phyloP scores from a whole-genome alignment of 37 sponge, comb jelly and placozoan species.

The Mnemiopsis leidyi region DNA sequence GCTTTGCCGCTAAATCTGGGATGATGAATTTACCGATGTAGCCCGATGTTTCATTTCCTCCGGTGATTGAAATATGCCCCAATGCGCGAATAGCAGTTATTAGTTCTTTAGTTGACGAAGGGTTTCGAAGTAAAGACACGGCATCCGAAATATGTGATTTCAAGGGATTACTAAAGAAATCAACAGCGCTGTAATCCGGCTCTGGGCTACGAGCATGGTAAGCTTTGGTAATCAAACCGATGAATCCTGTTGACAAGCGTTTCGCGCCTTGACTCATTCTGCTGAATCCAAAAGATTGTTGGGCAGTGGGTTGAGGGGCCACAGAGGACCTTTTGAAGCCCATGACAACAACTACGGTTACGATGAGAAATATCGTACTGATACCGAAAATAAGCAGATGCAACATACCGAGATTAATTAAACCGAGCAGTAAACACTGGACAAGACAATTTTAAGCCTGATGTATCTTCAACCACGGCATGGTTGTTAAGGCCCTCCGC shows the following conservation, averaged over 20 bases:
- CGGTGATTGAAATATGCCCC: slow-evolving; percentile 51
- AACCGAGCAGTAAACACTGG: neutral
- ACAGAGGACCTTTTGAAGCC: neutral
- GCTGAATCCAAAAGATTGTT: neutral
- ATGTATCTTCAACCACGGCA: neutral
- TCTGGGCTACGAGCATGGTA: neutral
- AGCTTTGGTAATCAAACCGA: slow-evolving; percentile 40
- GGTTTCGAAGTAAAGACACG: neutral
- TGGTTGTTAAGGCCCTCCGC: slow-evolving; percentile 44
- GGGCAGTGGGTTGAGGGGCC: neutral
- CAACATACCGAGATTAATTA: neutral
- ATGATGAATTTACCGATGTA: slow-evolving; percentile 60
- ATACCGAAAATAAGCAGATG: neutral
- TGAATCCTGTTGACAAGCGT: slow-evolving; percentile 2
- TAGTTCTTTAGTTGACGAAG: neutral
- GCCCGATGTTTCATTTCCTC: slow-evolving; percentile 54
- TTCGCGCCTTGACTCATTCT: slow-evolving; percentile 36
- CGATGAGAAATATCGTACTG: neutral
- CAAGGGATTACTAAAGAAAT: slow-evolving; percentile 51
- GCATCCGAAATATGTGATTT: slow-evolving; percentile 32
- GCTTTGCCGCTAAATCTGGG: slow-evolving; percentile 33
- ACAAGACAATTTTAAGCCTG: neutral
- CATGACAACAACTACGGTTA: neutral
- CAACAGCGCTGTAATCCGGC: slow-evolving; percentile 40
- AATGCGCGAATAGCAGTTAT: slow-evolving; percentile 8